phyloP scores from a whole-genome alignment of 1,140 invertebrate genomes.

The Cepaea nemoralis region DNA sequence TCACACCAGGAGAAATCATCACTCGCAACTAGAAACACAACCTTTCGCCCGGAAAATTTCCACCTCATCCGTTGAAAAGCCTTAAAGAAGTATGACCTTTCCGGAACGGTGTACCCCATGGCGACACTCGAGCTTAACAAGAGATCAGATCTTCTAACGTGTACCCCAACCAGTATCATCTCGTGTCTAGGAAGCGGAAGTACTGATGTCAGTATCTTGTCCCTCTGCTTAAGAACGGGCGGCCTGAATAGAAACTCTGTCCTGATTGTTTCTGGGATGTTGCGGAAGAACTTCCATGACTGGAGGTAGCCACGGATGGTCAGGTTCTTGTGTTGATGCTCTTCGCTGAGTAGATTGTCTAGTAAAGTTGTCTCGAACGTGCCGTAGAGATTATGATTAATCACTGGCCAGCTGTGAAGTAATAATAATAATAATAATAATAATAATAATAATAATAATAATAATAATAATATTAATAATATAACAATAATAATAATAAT shows the following conservation, averaged over 20 bases:
- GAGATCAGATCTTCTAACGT: conserved; percentile 56
- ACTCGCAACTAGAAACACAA: conserved; percentile 51
- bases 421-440: no score
- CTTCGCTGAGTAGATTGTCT: neutral
- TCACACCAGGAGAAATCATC: conserved; percentile 54
- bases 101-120: conserved; percentile 31
- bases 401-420: neutral
- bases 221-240: conserved; percentile 32
- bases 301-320: conserved; percentile 50
- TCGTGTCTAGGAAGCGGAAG: neutral
- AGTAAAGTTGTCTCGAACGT: conserved; percentile 37
- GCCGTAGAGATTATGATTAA: conserved; percentile 38
- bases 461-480: no score
- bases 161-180: conserved; percentile 48
- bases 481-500: no score
- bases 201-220: conserved; percentile 21
- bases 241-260: conserved; percentile 48
- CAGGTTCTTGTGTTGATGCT: conserved; percentile 32
- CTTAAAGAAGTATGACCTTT: conserved; percentile 34
- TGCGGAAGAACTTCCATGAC: conserved; percentile 56
- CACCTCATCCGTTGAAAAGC: conserved; percentile 43
- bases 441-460: no score
- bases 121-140: neutral
- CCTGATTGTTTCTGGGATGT: conserved; percentile 18
- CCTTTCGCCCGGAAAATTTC: conserved; percentile 17